phyloP scores from a whole-genome alignment of 2,797 vertebrate genomes.

The Antrozous pallidus region DNA sequence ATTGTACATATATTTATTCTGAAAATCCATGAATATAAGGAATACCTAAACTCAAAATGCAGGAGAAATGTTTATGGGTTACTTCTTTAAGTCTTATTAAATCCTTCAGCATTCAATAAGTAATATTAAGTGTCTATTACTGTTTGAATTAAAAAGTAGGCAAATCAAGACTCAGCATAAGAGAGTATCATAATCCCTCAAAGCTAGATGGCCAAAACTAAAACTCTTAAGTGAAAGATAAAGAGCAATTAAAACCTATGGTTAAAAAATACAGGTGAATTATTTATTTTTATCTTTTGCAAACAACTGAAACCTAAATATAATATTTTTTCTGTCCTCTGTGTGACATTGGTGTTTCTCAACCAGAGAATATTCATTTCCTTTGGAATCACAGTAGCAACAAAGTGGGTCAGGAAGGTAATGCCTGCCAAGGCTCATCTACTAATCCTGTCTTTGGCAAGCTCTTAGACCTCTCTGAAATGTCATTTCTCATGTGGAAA shows the following conservation, averaged over 20 bases:
- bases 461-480: background rate
- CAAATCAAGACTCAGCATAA: background rate
- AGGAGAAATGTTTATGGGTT: background rate
- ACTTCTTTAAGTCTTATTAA: background rate
- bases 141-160: background rate
- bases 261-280: background rate
- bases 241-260: background rate
- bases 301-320: background rate
- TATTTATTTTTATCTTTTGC: background rate
- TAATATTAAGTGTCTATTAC: background rate
- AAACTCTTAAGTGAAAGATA: slow-evolving; percentile 20
- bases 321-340: background rate
- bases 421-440: background rate
- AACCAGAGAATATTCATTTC: background rate
- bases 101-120: background rate
- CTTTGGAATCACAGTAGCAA: slow-evolving; percentile 4
- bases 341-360: background rate
- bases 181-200: background rate
- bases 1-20: background rate
- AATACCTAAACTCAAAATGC: background rate
- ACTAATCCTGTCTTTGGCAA: background rate
- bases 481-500: background rate
- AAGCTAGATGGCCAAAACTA: background rate
- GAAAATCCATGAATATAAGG: background rate
- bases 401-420: background rate